Base-by-base conservation (phyloP, 2,797 vertebrate genomes). In the Rhinophrynus dorsalis region DNA sequence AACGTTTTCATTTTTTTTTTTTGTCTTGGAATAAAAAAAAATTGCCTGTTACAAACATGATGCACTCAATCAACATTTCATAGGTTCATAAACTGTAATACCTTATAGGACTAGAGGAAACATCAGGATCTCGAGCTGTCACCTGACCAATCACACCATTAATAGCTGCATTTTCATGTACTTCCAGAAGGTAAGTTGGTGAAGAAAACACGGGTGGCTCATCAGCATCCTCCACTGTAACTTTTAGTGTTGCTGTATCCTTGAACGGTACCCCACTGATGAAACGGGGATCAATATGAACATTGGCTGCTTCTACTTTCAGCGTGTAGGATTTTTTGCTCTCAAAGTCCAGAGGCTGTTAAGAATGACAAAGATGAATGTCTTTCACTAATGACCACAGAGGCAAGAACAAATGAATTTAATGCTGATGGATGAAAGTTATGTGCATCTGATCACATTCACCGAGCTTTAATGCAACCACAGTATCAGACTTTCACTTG, bases 291-390 rank as follows among this genome's bases (percentile, higher is more conserved):
- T 96, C 95, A 0, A 86, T 84, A 15, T 91, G 91, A 15, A 94
- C 24, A 77, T 99, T 99, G 84, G 90, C 89, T 32, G 96, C 96
- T 81, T 98, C 96, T 29, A 98, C 91, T 73, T 95, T 97, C 77
- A 99, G 83, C 0, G 92, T 96, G 84, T 95, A 99, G 77, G 94
- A 91, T 84, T 86, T 91, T 80, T 94, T 97, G 83, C 78, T 92
- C 86, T 99, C 97, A 57, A 92, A 98, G 87, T 99, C 95, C 86
- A 99, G 82, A 13, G 91, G 92, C 96, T 99, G 90, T 58, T 78
- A 81, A 68, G 75, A 85, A 80, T 71, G 79, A 86, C 80, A 88
- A 75, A 87, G 88, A 90, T 12, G 78, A 80, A 89, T 82, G 76
- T 10, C 33, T 84, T 81, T 87, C 74, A 81, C 81, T 87, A 85